Percentiles rank a stretch among this genome's conserved stretches.
phyloP scores from a whole-genome alignment of 2,888 invertebrate genomes.

The Lottia scabra region DNA sequence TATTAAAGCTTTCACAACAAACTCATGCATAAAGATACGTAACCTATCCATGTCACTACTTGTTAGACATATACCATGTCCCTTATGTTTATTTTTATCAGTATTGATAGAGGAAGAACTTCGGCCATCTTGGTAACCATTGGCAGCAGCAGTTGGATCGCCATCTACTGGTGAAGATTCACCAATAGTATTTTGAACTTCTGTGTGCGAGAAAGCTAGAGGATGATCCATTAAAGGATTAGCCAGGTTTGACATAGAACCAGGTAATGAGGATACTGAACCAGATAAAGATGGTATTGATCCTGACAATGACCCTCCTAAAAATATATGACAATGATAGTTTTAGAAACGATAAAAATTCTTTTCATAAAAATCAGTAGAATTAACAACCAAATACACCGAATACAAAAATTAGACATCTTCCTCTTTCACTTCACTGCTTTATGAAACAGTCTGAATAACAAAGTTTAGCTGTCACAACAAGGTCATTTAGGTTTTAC shows the following conservation, averaged over 20 bases:
- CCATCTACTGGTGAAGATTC: conserved; percentile 28
- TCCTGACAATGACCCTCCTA: not conserved
- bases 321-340: no score
- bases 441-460: no score
- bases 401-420: no score
- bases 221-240: conserved; percentile 53
- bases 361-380: no score
- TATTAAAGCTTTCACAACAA: conserved; percentile 85
- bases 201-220: conserved; percentile 41
- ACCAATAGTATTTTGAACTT: conserved; percentile 34
- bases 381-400: no score
- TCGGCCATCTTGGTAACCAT: conserved; percentile 31
- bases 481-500: no score
- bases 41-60: conserved; percentile 87
- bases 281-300: not conserved
- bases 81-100: conserved; percentile 25
- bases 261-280: conserved; percentile 1
- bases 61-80: conserved; percentile 77
- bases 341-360: no score
- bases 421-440: no score
- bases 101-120: not conserved
- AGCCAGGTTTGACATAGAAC: not conserved
- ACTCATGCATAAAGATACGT: conserved; percentile 87
- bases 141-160: conserved; percentile 39
- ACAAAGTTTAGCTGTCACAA: no score